phyloP scores from a whole-genome alignment of 2,113 vertebrate genomes.

The Oreochromis tanganicae region DNA sequence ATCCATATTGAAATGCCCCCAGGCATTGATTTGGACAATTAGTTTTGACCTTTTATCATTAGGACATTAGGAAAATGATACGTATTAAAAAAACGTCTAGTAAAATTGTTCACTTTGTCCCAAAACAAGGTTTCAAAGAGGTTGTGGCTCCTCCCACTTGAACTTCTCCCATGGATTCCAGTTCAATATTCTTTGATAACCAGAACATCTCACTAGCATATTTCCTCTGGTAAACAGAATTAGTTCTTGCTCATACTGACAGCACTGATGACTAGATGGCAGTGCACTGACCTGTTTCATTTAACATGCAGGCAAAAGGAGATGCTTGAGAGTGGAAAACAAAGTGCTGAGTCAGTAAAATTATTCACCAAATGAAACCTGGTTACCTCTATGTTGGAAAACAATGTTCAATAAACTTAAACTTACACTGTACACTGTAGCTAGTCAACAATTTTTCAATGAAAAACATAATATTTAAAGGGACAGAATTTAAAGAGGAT shows the following conservation, averaged over 20 bases:
- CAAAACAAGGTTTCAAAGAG: background rate
- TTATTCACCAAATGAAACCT: background rate
- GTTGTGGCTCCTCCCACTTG: background rate
- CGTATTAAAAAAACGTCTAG: background rate
- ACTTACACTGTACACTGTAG: background rate
- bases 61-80: too few relatives aligned
- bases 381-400: background rate
- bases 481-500: background rate
- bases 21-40: background rate
- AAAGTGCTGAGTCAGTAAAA: conserved; percentile 39
- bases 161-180: background rate
- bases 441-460: accelerated
- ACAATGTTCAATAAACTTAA: background rate
- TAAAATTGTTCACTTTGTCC: background rate
- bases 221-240: background rate
- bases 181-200: background rate
- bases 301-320: conserved; percentile 14
- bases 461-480: background rate
- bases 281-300: conserved; percentile 17
- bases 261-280: conserved; percentile 18
- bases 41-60: background rate
- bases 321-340: conserved; percentile 12
- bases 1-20: background rate
- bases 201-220: background rate
- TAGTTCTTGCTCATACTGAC: background rate